Percentiles rank a stretch among this genome's conserved stretches.
Evolutionary conservation across 2,797 vertebrate genomes (phyloP).

Genomic region (Crotalus adamanteus): DNA sequence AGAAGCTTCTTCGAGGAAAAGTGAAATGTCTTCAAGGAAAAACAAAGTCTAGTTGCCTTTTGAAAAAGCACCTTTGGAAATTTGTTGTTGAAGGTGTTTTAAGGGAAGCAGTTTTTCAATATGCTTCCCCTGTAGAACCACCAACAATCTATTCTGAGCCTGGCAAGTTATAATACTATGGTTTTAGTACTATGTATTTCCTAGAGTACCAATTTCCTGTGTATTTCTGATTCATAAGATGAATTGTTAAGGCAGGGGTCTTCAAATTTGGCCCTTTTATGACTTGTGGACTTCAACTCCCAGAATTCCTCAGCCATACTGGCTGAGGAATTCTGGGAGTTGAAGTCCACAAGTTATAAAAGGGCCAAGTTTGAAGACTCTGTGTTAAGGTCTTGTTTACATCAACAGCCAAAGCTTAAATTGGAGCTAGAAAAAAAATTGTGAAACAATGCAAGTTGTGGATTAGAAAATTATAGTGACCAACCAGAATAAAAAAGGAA

Average conservation of each 20-base stretch:
- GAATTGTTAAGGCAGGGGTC: background rate
- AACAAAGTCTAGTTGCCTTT: background rate
- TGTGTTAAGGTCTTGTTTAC: background rate
- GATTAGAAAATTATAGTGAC: background rate
- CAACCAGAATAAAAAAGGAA: background rate
- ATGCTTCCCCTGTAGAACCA: background rate
- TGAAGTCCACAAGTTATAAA: too few relatives aligned
- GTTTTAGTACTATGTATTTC: background rate
- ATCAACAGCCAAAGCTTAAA: background rate
- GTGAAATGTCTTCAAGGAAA: background rate
- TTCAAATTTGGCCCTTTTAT: too few relatives aligned
- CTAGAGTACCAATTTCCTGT: background rate
- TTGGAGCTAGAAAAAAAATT: background rate
- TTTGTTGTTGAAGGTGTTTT: background rate
- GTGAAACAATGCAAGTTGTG: background rate
- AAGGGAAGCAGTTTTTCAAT: background rate
- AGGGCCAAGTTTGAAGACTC: too few relatives aligned
- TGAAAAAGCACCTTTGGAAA: background rate
- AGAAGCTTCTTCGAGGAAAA: background rate
- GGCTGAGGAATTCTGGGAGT: too few relatives aligned
- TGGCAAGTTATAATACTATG: background rate
- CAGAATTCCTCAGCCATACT: too few relatives aligned
- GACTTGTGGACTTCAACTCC: too few relatives aligned
- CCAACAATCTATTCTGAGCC: background rate
- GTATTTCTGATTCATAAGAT: background rate